These are phyloP conservation scores for Callopanchax toddi DNA, from an alignment of 2,113 vertebrate genomes.

Conservation along the genomic window DNA sequence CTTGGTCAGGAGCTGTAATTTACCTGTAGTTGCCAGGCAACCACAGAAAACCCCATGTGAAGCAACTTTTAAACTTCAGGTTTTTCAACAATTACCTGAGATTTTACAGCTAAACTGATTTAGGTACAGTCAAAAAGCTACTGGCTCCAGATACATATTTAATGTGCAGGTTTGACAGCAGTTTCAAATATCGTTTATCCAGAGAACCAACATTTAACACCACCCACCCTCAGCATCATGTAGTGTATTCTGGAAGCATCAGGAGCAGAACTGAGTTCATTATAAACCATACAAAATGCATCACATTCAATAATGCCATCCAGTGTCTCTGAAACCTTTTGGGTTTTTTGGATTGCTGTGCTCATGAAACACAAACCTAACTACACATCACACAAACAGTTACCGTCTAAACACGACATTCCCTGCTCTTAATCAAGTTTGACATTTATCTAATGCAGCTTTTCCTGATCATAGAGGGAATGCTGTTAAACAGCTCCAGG, in stretches of 20 bases:
- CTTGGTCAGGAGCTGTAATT: background rate
- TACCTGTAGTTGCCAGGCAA: background rate
- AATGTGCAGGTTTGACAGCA: background rate
- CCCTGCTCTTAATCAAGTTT: slow-evolving; percentile 59
- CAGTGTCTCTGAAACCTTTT: slow-evolving; percentile 73
- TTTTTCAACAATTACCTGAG: background rate
- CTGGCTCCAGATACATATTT: background rate
- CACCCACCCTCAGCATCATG: slow-evolving; percentile 25
- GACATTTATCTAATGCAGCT: slow-evolving; percentile 42
- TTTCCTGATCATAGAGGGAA: slow-evolving; percentile 45
- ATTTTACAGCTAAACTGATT: background rate
- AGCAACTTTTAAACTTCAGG: background rate
- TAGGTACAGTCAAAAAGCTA: background rate
- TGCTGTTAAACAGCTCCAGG: slow-evolving; percentile 43
- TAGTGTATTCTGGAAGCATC: slow-evolving; percentile 26
- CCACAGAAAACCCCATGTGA: slow-evolving; percentile 1
- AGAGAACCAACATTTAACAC: slow-evolving; percentile 12
- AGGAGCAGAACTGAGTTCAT: slow-evolving; percentile 43
- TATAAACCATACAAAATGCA: slow-evolving; percentile 39
- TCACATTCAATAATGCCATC: slow-evolving; percentile 72
- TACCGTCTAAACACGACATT: slow-evolving; percentile 58
- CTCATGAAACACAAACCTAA: slow-evolving; percentile 13
- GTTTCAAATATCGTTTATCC: background rate
- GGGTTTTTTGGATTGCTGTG: slow-evolving; percentile 16
- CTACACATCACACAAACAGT: slow-evolving; percentile 21